Evolutionary conservation across 2,888 invertebrate species (phyloP).

Genomic region (Aphelenchoides bicaudatus): DNA sequence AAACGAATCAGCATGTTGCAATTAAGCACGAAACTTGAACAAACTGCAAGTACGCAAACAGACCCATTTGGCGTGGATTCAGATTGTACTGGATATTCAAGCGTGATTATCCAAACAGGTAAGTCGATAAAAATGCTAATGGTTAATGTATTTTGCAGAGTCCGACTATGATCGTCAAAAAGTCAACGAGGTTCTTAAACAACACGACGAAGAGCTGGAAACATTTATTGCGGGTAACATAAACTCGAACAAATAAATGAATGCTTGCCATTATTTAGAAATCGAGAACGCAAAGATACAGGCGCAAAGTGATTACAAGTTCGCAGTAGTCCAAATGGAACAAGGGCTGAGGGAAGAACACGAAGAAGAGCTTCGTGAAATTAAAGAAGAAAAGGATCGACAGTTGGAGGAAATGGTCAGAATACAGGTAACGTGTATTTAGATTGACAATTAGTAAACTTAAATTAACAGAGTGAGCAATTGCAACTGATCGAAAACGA

Average conservation of each 20-base stretch:
- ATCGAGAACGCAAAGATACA: slow-evolving; percentile 45
- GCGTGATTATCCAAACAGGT: no score
- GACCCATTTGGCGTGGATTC: slow-evolving; percentile 35
- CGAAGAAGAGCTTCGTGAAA: slow-evolving; percentile 35
- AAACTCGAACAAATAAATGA: slow-evolving; percentile 41
- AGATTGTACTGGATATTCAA: slow-evolving; percentile 20
- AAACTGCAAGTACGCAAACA: slow-evolving; percentile 43
- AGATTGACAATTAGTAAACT: slow-evolving; percentile 28
- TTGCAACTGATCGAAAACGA: slow-evolving; percentile 20
- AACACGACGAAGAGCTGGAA: slow-evolving; percentile 42
- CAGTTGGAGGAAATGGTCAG: slow-evolving; percentile 16
- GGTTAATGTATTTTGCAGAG: slow-evolving; percentile 27
- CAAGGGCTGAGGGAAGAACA: slow-evolving; percentile 47
- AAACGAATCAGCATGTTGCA: slow-evolving; percentile 42
- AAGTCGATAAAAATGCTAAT: neutral
- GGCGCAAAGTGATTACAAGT: slow-evolving; percentile 49
- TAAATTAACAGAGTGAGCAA: slow-evolving; percentile 22
- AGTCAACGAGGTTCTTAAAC: slow-evolving; percentile 32
- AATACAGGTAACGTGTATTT: slow-evolving; percentile 34
- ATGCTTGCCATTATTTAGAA: slow-evolving; percentile 31
- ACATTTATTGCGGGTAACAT: slow-evolving; percentile 45
- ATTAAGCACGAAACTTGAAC: slow-evolving; percentile 36
- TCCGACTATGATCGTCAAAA: slow-evolving; percentile 39
- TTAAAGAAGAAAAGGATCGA: neutral
- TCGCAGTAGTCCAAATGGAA: slow-evolving; percentile 48